Evolutionary conservation across 1,140 invertebrate genomes (phyloP).

Genomic region (Pectinophora gossypiella): DNA sequence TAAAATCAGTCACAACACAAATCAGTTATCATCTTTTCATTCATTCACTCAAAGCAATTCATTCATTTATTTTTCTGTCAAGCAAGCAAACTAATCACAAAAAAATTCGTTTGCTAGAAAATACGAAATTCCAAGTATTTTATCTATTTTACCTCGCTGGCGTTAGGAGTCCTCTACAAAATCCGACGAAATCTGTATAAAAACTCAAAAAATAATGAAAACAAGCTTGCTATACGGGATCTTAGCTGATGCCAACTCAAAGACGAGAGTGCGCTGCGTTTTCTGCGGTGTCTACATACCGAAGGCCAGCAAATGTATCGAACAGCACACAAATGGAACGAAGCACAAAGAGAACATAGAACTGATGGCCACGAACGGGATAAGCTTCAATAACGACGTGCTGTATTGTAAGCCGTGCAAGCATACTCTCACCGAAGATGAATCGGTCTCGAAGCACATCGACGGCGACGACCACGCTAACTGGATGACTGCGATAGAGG

Average conservation of each 20-base stretch:
- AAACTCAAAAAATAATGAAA: constrained; percentile 33
- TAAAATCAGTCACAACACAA: neutral
- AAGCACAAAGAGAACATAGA: constrained; percentile 54
- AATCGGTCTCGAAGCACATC: constrained; percentile 41
- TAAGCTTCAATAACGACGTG: constrained; percentile 27
- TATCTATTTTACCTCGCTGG: neutral
- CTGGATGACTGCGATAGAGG: constrained; percentile 42
- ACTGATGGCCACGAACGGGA: constrained; percentile 42
- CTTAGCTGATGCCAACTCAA: constrained; percentile 29
- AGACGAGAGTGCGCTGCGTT: constrained; percentile 46
- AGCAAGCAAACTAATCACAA: neutral
- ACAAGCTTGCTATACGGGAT: constrained; percentile 37
- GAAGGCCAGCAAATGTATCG: constrained; percentile 52
- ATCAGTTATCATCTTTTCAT: neutral
- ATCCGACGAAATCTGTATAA: too few relatives aligned
- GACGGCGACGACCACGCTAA: constrained; percentile 42
- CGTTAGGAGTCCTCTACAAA: neutral
- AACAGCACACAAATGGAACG: constrained; percentile 49
- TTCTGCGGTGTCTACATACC: constrained; percentile 53
- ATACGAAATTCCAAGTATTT: constrained; percentile 26
- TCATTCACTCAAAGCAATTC: too few relatives aligned
- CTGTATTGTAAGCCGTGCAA: constrained; percentile 49
- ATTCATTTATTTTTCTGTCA: too few relatives aligned
- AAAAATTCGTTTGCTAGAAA: constrained; percentile 18
- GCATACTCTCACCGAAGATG: constrained; percentile 24